Percentiles rank a stretch among this genome's conserved stretches.
phyloP scores from a whole-genome alignment of 92 coral and sea anemone species.

The Parazoanthus atlanticus region DNA sequence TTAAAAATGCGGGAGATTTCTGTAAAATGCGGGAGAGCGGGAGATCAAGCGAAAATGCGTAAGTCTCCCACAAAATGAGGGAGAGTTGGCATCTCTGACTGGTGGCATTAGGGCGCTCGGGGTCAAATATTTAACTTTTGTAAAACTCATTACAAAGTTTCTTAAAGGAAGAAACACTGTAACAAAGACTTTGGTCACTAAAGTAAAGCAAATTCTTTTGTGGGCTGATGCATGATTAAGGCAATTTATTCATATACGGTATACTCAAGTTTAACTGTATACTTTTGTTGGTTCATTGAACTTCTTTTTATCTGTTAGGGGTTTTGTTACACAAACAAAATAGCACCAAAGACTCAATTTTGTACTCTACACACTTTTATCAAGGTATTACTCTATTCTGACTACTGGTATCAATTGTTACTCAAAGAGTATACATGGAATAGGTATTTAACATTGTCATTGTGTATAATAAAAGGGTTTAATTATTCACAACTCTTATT shows the following conservation, averaged over 20 bases:
- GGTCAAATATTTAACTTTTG: no score
- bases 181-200: no score
- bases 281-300: neutral
- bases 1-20: no score
- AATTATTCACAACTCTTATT: neutral
- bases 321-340: constrained; percentile 22
- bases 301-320: constrained; percentile 19
- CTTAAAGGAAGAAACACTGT: no score
- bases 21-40: no score
- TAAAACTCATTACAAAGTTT: no score
- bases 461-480: neutral
- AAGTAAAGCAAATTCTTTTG: no score
- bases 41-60: no score
- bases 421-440: neutral
- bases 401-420: neutral
- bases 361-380: constrained; percentile 22
- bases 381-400: constrained; percentile 4
- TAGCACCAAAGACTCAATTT: constrained; percentile 19
- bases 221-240: no score
- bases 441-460: neutral
- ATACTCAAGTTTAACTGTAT: neutral
- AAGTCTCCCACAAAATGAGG: no score
- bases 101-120: no score
- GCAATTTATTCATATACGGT: neutral
- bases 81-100: no score